Base-by-base conservation (phyloP, 2,797 vertebrate species). In the Tenualosa ilisha region DNA sequence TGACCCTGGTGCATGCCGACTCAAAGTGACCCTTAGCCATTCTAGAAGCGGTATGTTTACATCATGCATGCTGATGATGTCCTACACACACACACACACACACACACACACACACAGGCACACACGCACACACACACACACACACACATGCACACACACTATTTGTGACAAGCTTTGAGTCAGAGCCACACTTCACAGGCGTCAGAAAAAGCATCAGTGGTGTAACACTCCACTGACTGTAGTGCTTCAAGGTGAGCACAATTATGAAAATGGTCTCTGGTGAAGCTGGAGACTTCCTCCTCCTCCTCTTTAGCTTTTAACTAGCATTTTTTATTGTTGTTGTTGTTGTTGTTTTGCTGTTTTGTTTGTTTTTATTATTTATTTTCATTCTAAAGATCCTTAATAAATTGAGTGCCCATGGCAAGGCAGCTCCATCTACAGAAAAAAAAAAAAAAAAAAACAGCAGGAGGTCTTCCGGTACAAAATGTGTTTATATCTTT, bases 61-160 rank as follows among this genome's bases (percentile, higher is more conserved):
- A 79, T 79, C 46, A 43, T 46, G 72, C 40, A 79, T 79, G 72
- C 72, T 79, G 89, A 82, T 91, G 88, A 89, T 91, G 90, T 89
- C 91, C 91, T 90, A 90, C 88, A 86, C 79, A 63, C 82, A 63
- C 72, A 31, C 81, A 65, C 75, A n/a, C 86, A 89, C 89, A 81
- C 65, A 86, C 89, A 89, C 31, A 40, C 65, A 72, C 65, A 72
- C 65, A 72, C 37, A 75, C 72, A 79, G 26, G 37, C 15, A 75
- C 37, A 75, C 37, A 75, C 37, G 17, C 68, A 75, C 68, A 75
- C 22, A 51, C 81, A 15, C 81, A 24, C 51, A 26, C 84, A 63
- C 63, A 87, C 87, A 91, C 88, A 87, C 87, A 91, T 89, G 87
- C 79, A 88, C 68, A 75, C 37, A 75, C 72, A 79, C 72, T 40